Conservation (phyloP, 1,140 invertebrate genomes). For the Papilio aristodemus region DNA sequence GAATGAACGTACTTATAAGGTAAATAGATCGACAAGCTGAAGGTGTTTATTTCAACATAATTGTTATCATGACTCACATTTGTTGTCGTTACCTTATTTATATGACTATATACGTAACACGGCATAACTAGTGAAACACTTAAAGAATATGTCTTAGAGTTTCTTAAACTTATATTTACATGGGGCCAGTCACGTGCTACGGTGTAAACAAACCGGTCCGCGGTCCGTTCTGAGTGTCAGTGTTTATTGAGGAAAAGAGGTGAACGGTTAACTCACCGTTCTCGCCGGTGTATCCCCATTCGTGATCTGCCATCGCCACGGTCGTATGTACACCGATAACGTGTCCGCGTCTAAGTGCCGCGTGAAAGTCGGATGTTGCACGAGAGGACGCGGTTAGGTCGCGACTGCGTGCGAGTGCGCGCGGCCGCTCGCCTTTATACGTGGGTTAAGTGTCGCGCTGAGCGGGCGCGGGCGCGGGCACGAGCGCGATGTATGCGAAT, state of each 20-base stretch:
- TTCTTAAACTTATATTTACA: slow-evolving; percentile 49
- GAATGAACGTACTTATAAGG: slow-evolving; percentile 9
- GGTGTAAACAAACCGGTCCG: slow-evolving; percentile 76
- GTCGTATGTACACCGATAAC: slow-evolving; percentile 50
- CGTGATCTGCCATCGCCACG: slow-evolving; percentile 62
- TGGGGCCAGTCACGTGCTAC: slow-evolving; percentile 62
- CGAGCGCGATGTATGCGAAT: slow-evolving; percentile 48
- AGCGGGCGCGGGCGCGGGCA: slow-evolving; percentile 43
- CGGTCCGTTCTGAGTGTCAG: slow-evolving; percentile 40
- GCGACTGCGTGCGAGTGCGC: slow-evolving; percentile 69
- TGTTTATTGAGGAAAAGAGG: slow-evolving; percentile 39
- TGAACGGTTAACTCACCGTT: slow-evolving; percentile 70
- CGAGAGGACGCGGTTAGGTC: slow-evolving; percentile 59
- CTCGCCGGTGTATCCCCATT: slow-evolving; percentile 78
- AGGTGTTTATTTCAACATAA: background rate
- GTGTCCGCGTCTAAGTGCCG: slow-evolving; percentile 41
- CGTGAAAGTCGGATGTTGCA: slow-evolving; percentile 63
- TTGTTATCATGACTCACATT: slow-evolving; percentile 22
- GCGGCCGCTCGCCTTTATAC: slow-evolving; percentile 62
- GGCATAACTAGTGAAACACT: background rate
- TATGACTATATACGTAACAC: slow-evolving; percentile 28
- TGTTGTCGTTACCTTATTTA: slow-evolving; percentile 26
- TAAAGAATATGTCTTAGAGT: slow-evolving; percentile 15
- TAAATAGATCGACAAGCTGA: slow-evolving; percentile 3
- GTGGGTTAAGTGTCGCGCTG: slow-evolving; percentile 43